Base-by-base conservation (phyloP, 2,113 vertebrate species). In the Manacus vitellinus region DNA sequence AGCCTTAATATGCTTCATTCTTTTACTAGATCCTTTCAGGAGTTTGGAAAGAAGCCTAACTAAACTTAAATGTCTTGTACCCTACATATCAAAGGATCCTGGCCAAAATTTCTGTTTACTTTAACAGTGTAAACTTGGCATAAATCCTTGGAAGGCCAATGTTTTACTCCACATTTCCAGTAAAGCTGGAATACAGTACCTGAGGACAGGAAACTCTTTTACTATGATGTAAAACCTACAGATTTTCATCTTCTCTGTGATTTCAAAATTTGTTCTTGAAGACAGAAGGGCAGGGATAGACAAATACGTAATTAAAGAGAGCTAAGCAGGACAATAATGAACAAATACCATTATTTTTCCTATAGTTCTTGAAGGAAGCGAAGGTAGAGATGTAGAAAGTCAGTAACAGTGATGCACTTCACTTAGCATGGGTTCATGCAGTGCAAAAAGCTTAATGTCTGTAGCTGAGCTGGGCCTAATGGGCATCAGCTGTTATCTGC, bases 391-490 rank as follows among this genome's bases (percentile, higher is more conserved):
- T 88, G 54, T 27, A 79, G 84, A 82, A 95, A 97, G 96, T 85
- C 91, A 89, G 93, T 65, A 75, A 92, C 56, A 4, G 80, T 91
- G 93, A 92, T 91, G 89, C 84, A 91, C 93, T 96, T 89, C 84
- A 95, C 95, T 96, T 96, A 97, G 80, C 81, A 92, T 92, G 89
- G 86, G 89, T 95, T 96, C 96, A 97, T 89, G 94, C 96, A 85
- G 96, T 89, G 96, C 94, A 95, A 96, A 95, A 81, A 96, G 93
- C 96, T 96, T 95, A 97, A 97, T 95, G 94, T 43, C 80, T 95
- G 91, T 81, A 85, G 89, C 91, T 91, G 94, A 95, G 91, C 91
- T 82, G 80, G 84, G 87, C 81, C 87, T 97, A 97, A 97, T 96
- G 95, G 96, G 89, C 94, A 72, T 62, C 89, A 82, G 89, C 66